A percentile compares a stretch with the other conserved stretches of the same genome.
Evolutionary conservation across 2,888 invertebrate species (phyloP).

Genomic region (Catotricha subobsoleta): DNA sequence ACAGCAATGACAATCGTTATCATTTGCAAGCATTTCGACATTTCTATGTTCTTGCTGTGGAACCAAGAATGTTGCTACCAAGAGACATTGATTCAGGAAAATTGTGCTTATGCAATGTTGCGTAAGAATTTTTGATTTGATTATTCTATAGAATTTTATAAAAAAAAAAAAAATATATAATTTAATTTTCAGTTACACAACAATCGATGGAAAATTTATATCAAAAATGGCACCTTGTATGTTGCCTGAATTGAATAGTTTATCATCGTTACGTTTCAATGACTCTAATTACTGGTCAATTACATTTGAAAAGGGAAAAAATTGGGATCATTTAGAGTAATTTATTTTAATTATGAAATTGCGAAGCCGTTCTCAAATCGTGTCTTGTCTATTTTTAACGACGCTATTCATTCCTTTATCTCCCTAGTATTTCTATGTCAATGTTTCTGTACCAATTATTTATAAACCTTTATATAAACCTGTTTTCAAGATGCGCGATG

Average conservation of each 20-base stretch:
- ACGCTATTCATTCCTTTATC: too few relatives aligned
- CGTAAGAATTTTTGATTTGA: slow-evolving; percentile 17
- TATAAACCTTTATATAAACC: too few relatives aligned
- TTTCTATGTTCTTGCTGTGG: slow-evolving; percentile 84
- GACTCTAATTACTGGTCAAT: slow-evolving; percentile 86
- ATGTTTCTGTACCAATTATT: too few relatives aligned
- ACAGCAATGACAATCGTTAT: slow-evolving; percentile 91
- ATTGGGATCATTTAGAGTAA: slow-evolving; percentile 68
- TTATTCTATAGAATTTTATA: too few relatives aligned
- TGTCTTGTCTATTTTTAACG: too few relatives aligned
- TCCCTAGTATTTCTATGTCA: too few relatives aligned
- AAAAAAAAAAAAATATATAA: too few relatives aligned
- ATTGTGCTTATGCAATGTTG: slow-evolving; percentile 69
- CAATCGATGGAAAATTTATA: not conserved
- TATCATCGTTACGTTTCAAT: slow-evolving; percentile 57
- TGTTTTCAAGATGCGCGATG: slow-evolving; percentile 1
- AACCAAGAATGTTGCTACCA: slow-evolving; percentile 75
- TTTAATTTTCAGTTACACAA: too few relatives aligned
- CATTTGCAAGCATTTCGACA: slow-evolving; percentile 95
- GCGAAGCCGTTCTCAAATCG: too few relatives aligned
- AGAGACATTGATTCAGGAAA: slow-evolving; percentile 64
- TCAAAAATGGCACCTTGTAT: slow-evolving; percentile 58
- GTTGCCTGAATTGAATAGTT: slow-evolving; percentile 57
- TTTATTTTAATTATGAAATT: slow-evolving; percentile 18
- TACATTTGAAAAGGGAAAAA: slow-evolving; percentile 58